Evolutionary conservation across 2,888 invertebrate genomes (phyloP).

Genomic region (Celastrina argiolus): DNA sequence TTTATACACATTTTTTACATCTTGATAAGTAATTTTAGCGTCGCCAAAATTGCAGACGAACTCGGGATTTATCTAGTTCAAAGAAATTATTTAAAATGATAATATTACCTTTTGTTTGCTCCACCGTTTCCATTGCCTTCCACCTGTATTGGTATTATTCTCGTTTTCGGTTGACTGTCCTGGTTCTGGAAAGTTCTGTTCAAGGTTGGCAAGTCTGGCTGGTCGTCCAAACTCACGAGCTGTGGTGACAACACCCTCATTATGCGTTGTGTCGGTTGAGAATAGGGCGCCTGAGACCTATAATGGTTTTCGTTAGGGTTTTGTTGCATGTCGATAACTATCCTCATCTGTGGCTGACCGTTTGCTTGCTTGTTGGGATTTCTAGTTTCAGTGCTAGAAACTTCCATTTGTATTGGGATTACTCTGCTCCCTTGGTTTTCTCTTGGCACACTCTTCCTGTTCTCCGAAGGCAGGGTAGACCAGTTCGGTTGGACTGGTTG

Average conservation of each 20-base stretch:
- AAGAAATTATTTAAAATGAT: background rate
- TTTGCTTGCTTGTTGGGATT: constrained; percentile 50
- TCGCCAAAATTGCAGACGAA: no score
- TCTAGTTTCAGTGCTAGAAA: constrained; percentile 54
- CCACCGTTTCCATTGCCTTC: constrained; percentile 66
- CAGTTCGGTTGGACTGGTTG: constrained; percentile 64
- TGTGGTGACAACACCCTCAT: constrained; percentile 74
- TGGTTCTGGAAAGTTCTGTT: constrained; percentile 55
- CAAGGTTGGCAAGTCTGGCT: constrained; percentile 59
- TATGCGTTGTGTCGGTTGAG: constrained; percentile 73
- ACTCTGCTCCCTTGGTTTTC: constrained; percentile 69
- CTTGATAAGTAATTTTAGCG: no score
- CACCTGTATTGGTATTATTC: constrained; percentile 81
- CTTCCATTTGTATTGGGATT: constrained; percentile 84
- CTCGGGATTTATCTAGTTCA: no score
- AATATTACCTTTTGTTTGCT: constrained; percentile 57
- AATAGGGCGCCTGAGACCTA: constrained; percentile 49
- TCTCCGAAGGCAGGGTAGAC: constrained; percentile 69
- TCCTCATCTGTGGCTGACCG: constrained; percentile 62
- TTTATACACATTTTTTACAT: no score
- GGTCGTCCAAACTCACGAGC: constrained; percentile 69
- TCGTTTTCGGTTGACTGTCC: constrained; percentile 66
- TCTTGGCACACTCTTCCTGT: constrained; percentile 64
- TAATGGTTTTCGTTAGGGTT: constrained; percentile 45
- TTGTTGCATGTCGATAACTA: constrained; percentile 67